Base-by-base conservation (phyloP, 2,797 vertebrate genomes). In the Mallotus villosus region DNA sequence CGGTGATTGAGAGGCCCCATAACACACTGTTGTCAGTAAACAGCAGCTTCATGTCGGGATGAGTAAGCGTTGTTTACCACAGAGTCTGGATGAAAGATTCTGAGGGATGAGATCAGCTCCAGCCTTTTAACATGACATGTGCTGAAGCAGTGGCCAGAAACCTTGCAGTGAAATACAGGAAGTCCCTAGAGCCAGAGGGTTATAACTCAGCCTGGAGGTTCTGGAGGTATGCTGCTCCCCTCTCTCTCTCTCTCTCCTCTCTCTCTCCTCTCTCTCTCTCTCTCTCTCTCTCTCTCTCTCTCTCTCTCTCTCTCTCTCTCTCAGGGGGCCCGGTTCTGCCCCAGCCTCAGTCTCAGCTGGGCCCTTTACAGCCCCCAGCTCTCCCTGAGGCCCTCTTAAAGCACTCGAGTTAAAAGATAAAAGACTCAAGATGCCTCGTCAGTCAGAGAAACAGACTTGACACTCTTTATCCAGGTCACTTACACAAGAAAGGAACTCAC, bases 351-450 rank as follows among this genome's bases (percentile, higher is more conserved):
- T 46, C 55, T 82, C 82, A 87, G 81, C 87, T 84, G 87, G 84
- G 85, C 80, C 75, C 84, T 90, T 90, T 86, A 88, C 79, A 78
- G 87, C 79, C 82, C 67, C 65, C 32, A 25, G 72, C 77, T 76
- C 82, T 89, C 88, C 88, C 88, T 74, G 82, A 69, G 82, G 90
- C 9, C 83, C 86, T 84, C 84, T 91, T 85, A 90, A 91, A 89
- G 41, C 85, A 80, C 84, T 89, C 87, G 80, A 79, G 78, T 84
- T 80, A 71, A 77, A 91, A 91, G 89, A 91, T 91, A 86, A 91
- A 91, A 91, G 88, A 84, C 81, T 74, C 21, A 25, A 84, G 83
- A 87, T 87, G 87, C 83, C 84, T 78, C 76, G 81, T 83, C 87
- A 75, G 82, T 81, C 82, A 88, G 71, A 83, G 75, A 79, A 73